Evolutionary conservation across 2,888 invertebrate species (phyloP).

Genomic region (Pollenia amentaria): DNA sequence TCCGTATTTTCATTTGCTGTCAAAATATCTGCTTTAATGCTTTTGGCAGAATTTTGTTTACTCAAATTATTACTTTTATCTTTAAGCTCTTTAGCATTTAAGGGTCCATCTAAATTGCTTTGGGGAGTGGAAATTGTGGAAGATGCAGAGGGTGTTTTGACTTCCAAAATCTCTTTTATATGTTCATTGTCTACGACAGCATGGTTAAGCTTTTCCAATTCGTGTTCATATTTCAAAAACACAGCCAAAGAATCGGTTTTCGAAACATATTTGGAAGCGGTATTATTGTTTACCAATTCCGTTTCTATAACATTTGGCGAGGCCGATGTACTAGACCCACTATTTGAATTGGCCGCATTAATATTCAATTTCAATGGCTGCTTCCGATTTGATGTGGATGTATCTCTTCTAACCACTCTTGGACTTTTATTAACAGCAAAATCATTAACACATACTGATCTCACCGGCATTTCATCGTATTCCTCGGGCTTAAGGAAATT

Average conservation of each 20-base stretch:
- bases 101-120: slow-evolving; percentile 59
- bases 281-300: slow-evolving; percentile 50
- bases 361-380: slow-evolving; percentile 78
- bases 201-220: slow-evolving; percentile 79
- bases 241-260: slow-evolving; percentile 84
- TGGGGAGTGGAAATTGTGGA: slow-evolving; percentile 5
- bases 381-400: slow-evolving; percentile 81
- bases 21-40: slow-evolving; percentile 72
- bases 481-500: slow-evolving; percentile 84
- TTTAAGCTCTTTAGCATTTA: slow-evolving; percentile 82
- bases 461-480: slow-evolving; percentile 84
- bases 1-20: slow-evolving; percentile 27
- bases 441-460: slow-evolving; percentile 83
- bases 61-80: slow-evolving; percentile 84
- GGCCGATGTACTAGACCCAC: background rate
- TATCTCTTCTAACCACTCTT: slow-evolving; percentile 82
- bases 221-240: slow-evolving; percentile 84
- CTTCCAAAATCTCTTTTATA: slow-evolving; percentile 54
- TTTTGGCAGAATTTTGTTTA: slow-evolving; percentile 84
- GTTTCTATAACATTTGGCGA: slow-evolving; percentile 54
- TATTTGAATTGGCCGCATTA: slow-evolving; percentile 56
- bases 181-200: slow-evolving; percentile 73
- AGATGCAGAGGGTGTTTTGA: slow-evolving; percentile 12
- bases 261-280: slow-evolving; percentile 77
- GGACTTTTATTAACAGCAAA: slow-evolving; percentile 81